Base-by-base conservation (phyloP, 1,140 invertebrate species). In the Oryzaephilus surinamensis region DNA sequence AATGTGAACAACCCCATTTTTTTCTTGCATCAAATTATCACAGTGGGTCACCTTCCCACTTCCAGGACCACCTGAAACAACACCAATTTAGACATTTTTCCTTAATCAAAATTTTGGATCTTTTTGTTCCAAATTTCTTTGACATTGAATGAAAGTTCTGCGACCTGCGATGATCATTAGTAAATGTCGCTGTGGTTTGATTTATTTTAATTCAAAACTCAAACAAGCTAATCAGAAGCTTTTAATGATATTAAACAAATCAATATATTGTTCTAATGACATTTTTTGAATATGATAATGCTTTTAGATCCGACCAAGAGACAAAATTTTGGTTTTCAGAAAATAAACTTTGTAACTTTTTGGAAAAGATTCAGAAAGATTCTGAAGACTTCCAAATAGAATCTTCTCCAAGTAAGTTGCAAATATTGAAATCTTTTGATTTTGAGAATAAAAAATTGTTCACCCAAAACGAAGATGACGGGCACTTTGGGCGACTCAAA, bases 41-140 rank as follows among this genome's bases (percentile, higher is more conserved):
- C 86, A 89, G 65, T 92, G 86, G 54, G 86, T 90, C 72, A 90
- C 86, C 76, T 92, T 92, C 26, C 87, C 87, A 57, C 84, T 89
- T 48, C 87, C 87, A 31, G 87, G 87, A 38, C 87, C 87, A 49
- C 85, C 82, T 85, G 55, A 10, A 57, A 42, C 23, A 37, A 38
- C 41, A 30, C 8, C 14, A 33, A 13, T 37, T 13, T 7, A 32
- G 2, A 15, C 11, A 13, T 37, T 32, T 38, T 32, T 15, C 8
- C 10, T 15, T 4, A 13, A 32, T 32, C 11, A 14, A 13, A 15
- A 4, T 20, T 20, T 20, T 5, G 19, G 19, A 5, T 8, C 19
- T 5, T 20, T 20, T 20, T n/a, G n/a, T n/a, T n/a, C n/a, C n/a
- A n/a, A n/a, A n/a, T n/a, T n/a, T n/a, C n/a, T n/a, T n/a, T n/a